These are phyloP conservation scores for Drymodes brunneopygia DNA, from an alignment of 2,113 vertebrate species.

Conservation along the genomic window DNA sequence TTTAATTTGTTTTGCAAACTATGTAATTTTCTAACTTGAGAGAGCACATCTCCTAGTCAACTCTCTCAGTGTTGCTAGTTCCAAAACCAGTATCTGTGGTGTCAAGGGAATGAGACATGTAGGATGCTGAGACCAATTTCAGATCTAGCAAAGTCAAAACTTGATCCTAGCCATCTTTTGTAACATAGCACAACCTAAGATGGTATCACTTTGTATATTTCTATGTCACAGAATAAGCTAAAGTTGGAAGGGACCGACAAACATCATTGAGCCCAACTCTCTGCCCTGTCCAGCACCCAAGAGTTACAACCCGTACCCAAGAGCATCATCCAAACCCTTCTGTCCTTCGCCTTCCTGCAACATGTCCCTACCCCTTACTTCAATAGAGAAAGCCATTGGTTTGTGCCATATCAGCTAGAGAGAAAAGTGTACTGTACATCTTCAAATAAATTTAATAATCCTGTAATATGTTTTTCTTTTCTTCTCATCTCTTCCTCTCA, in stretches of 20 bases:
- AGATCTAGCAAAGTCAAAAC: background rate
- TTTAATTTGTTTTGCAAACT: background rate
- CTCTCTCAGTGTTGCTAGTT: background rate
- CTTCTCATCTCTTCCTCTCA: background rate
- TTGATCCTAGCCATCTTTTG: background rate
- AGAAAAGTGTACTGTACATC: background rate
- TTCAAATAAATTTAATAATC: background rate
- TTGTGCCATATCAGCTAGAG: background rate
- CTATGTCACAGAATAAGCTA: background rate
- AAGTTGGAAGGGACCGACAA: background rate
- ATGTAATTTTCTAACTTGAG: background rate
- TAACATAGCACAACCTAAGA: background rate
- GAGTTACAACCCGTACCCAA: background rate
- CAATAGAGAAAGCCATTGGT: background rate
- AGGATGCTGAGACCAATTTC: background rate
- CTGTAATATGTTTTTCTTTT: background rate
- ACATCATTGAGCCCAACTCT: background rate
- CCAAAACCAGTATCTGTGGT: background rate
- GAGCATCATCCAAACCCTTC: background rate
- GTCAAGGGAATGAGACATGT: background rate
- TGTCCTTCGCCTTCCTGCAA: background rate
- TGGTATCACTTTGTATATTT: background rate
- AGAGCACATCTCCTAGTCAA: background rate
- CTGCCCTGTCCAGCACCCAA: background rate
- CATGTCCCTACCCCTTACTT: fast-evolving